Conservation (phyloP, 2,113 vertebrate genomes). For the Synodontis membranacea region DNA sequence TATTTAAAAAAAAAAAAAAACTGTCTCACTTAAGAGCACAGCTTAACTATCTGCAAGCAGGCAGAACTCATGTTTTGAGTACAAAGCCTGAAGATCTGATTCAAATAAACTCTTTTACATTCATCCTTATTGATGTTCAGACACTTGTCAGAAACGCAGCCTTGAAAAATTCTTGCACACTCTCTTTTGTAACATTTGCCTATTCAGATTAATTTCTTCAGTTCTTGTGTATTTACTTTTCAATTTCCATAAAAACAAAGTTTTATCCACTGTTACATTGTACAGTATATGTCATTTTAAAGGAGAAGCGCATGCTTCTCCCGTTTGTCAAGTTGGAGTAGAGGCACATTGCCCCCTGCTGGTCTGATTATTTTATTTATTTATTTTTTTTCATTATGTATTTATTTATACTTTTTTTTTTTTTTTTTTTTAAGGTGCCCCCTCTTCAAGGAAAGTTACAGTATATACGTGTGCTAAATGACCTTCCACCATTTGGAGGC, state of each 20-base stretch:
- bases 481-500: slow-evolving; percentile 94
- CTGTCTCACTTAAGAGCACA: neutral
- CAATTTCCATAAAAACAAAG: neutral
- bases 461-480: slow-evolving; percentile 94
- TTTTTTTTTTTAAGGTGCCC: slow-evolving; percentile 76
- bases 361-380: neutral
- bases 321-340: neutral
- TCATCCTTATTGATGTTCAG: neutral
- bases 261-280: neutral
- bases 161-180: neutral
- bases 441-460: slow-evolving; percentile 94
- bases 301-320: neutral
- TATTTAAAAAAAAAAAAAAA: neutral
- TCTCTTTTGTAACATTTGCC: neutral
- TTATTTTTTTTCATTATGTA: neutral
- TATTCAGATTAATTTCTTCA: neutral
- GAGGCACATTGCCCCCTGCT: slow-evolving; percentile 41
- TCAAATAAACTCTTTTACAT: neutral
- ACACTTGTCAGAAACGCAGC: neutral
- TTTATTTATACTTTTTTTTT: neutral
- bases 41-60: neutral
- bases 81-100: slow-evolving; percentile 13
- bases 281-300: neutral
- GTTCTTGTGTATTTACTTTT: neutral
- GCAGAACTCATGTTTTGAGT: neutral